Percentiles rank a stretch among this genome's conserved stretches.
Evolutionary conservation across 2,797 vertebrate genomes (phyloP).

Genomic region (Telmatherina bonti): DNA sequence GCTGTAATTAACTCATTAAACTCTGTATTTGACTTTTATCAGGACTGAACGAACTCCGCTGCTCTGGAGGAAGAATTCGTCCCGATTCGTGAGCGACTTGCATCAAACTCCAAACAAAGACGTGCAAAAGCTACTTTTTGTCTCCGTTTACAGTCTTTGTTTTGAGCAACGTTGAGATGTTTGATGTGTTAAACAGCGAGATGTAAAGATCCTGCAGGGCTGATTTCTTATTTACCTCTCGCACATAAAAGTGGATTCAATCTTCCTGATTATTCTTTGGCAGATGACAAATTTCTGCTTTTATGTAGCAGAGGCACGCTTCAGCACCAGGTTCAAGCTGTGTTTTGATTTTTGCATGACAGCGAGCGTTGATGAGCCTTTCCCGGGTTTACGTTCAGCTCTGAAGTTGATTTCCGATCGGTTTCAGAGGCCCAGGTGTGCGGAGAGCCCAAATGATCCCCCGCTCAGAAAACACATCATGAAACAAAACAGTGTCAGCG

Average conservation of each 20-base stretch:
- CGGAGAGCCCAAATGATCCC: background rate
- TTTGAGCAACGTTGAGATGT: too few relatives aligned
- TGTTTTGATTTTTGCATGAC: background rate
- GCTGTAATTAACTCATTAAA: too few relatives aligned
- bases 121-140: too few relatives aligned
- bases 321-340: constrained; percentile 1
- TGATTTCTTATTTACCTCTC: background rate
- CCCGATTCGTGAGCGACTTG: too few relatives aligned
- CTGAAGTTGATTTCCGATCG: background rate
- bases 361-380: background rate
- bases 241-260: background rate
- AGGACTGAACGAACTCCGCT: too few relatives aligned
- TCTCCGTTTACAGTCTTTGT: too few relatives aligned
- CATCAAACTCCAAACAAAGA: too few relatives aligned
- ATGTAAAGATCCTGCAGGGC: background rate
- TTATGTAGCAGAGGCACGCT: background rate
- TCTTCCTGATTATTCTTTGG: background rate
- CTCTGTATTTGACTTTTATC: too few relatives aligned
- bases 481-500: constrained; percentile 13
- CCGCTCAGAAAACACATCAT: constrained; percentile 1
- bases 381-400: background rate
- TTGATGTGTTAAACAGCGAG: background rate
- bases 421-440: background rate
- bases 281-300: constrained; percentile 13
- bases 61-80: too few relatives aligned